These are phyloP conservation scores for Eupithecia dodoneata DNA, from an alignment of 2,888 invertebrate genomes.

Conservation along the genomic window DNA sequence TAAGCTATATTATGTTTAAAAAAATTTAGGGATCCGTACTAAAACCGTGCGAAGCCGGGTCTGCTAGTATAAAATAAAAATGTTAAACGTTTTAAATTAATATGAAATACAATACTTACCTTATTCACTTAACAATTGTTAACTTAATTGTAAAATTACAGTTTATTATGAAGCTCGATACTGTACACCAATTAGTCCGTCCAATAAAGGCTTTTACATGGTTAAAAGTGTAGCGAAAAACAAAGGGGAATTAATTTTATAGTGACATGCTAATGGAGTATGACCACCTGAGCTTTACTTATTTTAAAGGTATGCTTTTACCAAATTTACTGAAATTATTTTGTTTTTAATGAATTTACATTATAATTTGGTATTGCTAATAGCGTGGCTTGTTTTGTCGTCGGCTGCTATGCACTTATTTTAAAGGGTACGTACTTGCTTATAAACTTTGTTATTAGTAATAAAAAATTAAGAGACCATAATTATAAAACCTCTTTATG, in stretches of 20 bases:
- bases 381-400: not conserved
- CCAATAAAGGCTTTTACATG: constrained; percentile 66
- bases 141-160: constrained; percentile 50
- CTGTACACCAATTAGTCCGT: constrained; percentile 65
- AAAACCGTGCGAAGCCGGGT: too few species aligned
- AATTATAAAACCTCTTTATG: not conserved
- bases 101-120: too few species aligned
- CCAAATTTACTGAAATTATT: constrained; percentile 10
- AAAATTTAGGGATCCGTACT: too few species aligned
- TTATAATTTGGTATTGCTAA: not conserved
- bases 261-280: constrained; percentile 69
- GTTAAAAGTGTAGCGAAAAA: constrained; percentile 67
- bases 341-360: not conserved
- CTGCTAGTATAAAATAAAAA: too few species aligned
- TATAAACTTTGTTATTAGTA: too few species aligned
- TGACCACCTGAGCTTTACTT: constrained; percentile 59
- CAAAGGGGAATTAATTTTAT: constrained; percentile 72
- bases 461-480: too few species aligned
- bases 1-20: too few species aligned
- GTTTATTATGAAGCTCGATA: constrained; percentile 54
- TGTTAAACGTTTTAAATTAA: too few species aligned
- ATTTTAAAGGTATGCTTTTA: constrained; percentile 46
- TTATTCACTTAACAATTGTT: too few species aligned
- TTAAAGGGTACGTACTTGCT: too few species aligned
- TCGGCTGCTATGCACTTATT: too few species aligned